Conservation (phyloP, 2,797 vertebrate genomes). For the Monodelphis domestica region DNA sequence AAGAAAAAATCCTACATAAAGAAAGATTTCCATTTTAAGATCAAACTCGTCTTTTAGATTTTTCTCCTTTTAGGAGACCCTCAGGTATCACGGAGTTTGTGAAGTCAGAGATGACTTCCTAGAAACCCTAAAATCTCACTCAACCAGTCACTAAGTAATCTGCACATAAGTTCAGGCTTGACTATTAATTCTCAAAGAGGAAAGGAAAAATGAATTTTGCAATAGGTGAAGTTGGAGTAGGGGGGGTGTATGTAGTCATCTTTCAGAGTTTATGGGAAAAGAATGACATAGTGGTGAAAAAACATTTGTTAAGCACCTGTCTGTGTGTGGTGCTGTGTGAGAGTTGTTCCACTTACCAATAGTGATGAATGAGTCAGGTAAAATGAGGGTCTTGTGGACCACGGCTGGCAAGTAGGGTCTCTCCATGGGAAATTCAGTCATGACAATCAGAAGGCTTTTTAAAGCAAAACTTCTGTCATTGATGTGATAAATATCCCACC, state of each 20-base stretch:
- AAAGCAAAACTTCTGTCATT: not conserved
- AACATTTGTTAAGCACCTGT: conserved; percentile 6
- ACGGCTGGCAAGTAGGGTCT: not conserved
- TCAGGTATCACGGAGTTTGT: not conserved
- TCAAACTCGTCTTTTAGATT: not conserved
- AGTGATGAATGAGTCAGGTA: conserved; percentile 8
- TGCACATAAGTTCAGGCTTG: not conserved
- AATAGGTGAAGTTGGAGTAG: not conserved
- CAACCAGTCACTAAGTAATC: not conserved
- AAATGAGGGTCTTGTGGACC: not conserved
- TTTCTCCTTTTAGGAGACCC: not conserved
- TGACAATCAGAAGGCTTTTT: conserved; percentile 9
- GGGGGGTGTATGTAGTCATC: not conserved
- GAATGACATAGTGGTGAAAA: not conserved
- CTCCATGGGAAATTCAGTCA: conserved; percentile 8
- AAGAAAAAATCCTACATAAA: not conserved
- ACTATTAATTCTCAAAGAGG: not conserved
- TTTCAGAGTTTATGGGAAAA: conserved; percentile 7
- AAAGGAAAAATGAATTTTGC: not conserved
- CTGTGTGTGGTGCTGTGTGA: not conserved
- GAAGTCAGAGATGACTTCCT: not conserved
- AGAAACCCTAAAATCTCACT: not conserved
- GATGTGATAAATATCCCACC: not conserved
- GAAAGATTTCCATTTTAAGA: not conserved
- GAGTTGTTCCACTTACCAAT: not conserved